Percentiles rank a stretch among this genome's conserved stretches.
phyloP scores from a whole-genome alignment of 2,113 vertebrate species.

The Oceanites oceanicus region DNA sequence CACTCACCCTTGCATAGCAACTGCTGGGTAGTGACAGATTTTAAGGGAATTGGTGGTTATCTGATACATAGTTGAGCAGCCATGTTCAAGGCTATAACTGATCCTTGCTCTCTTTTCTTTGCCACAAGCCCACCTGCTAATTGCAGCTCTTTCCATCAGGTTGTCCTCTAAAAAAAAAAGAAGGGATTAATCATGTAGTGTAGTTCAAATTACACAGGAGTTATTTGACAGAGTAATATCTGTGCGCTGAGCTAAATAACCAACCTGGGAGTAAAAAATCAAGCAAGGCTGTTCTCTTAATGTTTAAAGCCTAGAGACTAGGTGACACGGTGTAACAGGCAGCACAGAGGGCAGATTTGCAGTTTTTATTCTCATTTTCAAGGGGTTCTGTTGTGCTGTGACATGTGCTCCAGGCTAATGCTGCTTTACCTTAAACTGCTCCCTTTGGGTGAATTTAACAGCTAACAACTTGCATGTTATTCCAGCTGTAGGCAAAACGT shows the following conservation, averaged over 20 bases:
- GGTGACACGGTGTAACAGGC: neutral
- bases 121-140: conserved; percentile 66
- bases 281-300: neutral
- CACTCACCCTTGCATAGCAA: conserved; percentile 51
- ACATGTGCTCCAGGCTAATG: neutral
- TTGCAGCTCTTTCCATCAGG: conserved; percentile 70
- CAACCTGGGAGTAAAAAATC: conserved; percentile 13
- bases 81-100: conserved; percentile 70
- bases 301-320: conserved; percentile 21
- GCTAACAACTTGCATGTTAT: neutral
- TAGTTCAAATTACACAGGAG: conserved; percentile 62
- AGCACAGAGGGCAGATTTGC: neutral
- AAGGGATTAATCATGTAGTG: conserved; percentile 52
- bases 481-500: conserved; percentile 42
- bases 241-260: conserved; percentile 22
- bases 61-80: conserved; percentile 66
- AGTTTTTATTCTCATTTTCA: conserved; percentile 32
- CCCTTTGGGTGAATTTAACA: conserved; percentile 13
- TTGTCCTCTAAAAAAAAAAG: conserved; percentile 48
- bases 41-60: conserved; percentile 73
- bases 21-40: conserved; percentile 70
- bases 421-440: conserved; percentile 42
- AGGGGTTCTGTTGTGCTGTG: neutral
- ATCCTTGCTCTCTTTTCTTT: conserved; percentile 63
- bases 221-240: conserved; percentile 41